These are phyloP conservation scores for Hiodon alosoides DNA, from an alignment of 2,113 vertebrate genomes.

Conservation along the genomic window DNA sequence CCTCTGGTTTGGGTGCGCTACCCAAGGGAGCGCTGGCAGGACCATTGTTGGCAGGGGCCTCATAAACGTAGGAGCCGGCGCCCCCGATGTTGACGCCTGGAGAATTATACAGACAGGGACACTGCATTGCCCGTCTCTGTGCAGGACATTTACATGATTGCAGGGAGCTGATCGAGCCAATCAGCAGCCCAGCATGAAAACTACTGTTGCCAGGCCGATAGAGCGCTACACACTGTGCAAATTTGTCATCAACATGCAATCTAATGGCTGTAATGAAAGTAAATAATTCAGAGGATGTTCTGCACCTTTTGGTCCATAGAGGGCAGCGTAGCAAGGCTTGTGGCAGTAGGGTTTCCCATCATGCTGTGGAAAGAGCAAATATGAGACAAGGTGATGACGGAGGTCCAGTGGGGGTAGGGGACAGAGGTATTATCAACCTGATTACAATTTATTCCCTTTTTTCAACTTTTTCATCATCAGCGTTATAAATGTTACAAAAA, in stretches of 20 bases:
- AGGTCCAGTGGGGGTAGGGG: too few species aligned
- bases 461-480: neutral
- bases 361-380: constrained; percentile 58
- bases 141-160: neutral
- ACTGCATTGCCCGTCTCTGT: neutral
- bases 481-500: neutral
- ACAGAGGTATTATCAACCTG: too few species aligned
- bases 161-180: too few species aligned
- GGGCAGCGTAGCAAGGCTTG: constrained; percentile 84
- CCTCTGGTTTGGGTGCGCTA: constrained; percentile 62
- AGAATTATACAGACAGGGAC: neutral
- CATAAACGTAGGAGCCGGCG: constrained; percentile 88
- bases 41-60: constrained; percentile 67
- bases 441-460: too few species aligned
- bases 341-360: constrained; percentile 81
- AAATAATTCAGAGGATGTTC: neutral
- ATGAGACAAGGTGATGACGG: neutral
- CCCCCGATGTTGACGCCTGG: constrained; percentile 93
- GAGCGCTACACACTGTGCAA: neutral
- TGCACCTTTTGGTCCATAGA: constrained; percentile 81
- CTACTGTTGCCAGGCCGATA: neutral
- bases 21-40: constrained; percentile 55
- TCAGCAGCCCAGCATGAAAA: neutral
- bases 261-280: neutral
- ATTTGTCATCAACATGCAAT: neutral